Evolutionary conservation across 1,140 invertebrate genomes (phyloP).

Genomic region (Odontomachus brunneus): DNA sequence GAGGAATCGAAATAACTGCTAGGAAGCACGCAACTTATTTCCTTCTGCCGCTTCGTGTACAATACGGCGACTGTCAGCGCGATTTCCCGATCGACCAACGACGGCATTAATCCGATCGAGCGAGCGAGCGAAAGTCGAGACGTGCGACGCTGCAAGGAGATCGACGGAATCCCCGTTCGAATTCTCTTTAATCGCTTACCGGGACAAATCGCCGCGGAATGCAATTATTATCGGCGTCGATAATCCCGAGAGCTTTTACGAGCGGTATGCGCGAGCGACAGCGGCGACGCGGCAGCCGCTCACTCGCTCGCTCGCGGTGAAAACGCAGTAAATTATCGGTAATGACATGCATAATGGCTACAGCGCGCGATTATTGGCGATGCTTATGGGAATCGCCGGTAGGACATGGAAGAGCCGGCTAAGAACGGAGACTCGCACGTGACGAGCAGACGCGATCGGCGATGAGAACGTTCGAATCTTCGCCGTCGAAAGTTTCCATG

Average conservation of each 20-base stretch:
- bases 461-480: slow-evolving; percentile 8
- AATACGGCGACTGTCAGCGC: not conserved
- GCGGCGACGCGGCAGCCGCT: not conserved
- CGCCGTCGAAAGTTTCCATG: too few species aligned
- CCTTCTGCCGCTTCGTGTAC: not conserved
- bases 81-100: slow-evolving; percentile 24
- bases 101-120: slow-evolving; percentile 43
- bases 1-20: not conserved
- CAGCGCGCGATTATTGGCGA: slow-evolving; percentile 31
- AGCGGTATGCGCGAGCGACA: slow-evolving; percentile 33
- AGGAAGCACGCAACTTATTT: not conserved
- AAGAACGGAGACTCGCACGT: slow-evolving; percentile 31
- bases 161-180: slow-evolving; percentile 26
- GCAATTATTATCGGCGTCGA: slow-evolving; percentile 60
- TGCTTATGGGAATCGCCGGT: slow-evolving; percentile 20
- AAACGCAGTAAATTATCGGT: slow-evolving; percentile 68
- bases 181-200: slow-evolving; percentile 40
- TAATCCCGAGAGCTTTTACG: slow-evolving; percentile 49
- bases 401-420: slow-evolving; percentile 35
- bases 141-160: slow-evolving; percentile 22
- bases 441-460: slow-evolving; percentile 27
- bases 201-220: slow-evolving; percentile 54
- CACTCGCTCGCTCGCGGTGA: slow-evolving; percentile 52
- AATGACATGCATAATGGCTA: slow-evolving; percentile 67
- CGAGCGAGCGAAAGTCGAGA: slow-evolving; percentile 52